These are phyloP conservation scores for Myotis daubentonii DNA, from an alignment of 2,797 vertebrate genomes.

Conservation along the genomic window DNA sequence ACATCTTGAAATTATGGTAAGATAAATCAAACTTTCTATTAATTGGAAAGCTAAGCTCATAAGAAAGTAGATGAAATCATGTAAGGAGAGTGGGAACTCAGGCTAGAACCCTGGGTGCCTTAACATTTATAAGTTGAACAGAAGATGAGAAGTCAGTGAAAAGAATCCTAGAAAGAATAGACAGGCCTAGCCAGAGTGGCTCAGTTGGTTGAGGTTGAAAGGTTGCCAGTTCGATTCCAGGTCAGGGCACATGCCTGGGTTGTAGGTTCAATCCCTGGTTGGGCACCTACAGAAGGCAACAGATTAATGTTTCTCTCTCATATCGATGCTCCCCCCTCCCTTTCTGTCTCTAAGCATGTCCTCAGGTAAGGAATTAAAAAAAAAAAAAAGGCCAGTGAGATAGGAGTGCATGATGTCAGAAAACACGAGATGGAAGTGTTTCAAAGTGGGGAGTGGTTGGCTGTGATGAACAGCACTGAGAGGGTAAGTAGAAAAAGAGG, in stretches of 20 bases:
- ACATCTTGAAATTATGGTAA: not conserved
- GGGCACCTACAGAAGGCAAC: too few relatives aligned
- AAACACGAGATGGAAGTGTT: not conserved
- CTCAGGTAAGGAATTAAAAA: not conserved
- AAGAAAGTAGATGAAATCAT: constrained; percentile 1
- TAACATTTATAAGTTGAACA: not conserved
- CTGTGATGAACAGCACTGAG: not conserved
- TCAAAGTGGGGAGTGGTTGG: not conserved
- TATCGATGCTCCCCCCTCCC: too few relatives aligned
- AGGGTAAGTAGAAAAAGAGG: not conserved
- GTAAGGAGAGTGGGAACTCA: not conserved
- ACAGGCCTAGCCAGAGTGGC: too few relatives aligned
- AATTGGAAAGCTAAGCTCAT: not conserved
- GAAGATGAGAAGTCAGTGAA: not conserved
- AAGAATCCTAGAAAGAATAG: not conserved
- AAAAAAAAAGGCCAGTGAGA: not conserved
- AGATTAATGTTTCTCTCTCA: too few relatives aligned
- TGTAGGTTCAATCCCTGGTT: too few relatives aligned
- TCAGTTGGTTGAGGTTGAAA: too few relatives aligned
- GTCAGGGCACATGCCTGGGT: too few relatives aligned
- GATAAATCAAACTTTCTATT: not conserved
- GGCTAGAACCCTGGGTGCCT: not conserved
- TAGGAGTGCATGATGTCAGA: not conserved
- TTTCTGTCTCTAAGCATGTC: too few relatives aligned
- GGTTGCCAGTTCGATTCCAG: too few relatives aligned